phyloP scores from a whole-genome alignment of 1,140 invertebrate species.

The Samia ricini region DNA sequence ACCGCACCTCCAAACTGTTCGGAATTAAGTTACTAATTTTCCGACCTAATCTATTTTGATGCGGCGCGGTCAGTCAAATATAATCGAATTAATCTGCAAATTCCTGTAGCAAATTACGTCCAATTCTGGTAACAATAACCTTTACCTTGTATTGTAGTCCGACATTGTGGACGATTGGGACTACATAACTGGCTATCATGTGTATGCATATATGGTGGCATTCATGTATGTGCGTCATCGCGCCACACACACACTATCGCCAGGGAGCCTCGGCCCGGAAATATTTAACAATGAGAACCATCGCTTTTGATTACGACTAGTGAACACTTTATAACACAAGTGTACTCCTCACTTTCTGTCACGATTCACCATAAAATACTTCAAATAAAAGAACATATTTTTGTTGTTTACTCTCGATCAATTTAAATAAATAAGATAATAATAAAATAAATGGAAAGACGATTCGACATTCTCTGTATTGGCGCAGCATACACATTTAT shows the following conservation, averaged over 20 bases:
- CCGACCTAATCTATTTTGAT: background rate
- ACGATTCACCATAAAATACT: too few species aligned
- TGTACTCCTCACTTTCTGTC: too few species aligned
- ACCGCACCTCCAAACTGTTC: background rate
- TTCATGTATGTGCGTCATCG: constrained; percentile 20
- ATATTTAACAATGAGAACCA: constrained; percentile 22
- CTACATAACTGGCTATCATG: constrained; percentile 7
- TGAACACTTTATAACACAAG: constrained; percentile 5
- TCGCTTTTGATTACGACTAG: background rate
- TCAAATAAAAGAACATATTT: too few species aligned
- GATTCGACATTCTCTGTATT: too few species aligned
- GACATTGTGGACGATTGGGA: constrained; percentile 20
- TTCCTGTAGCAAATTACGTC: constrained; percentile 41
- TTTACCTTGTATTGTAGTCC: constrained; percentile 62
- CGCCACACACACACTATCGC: background rate
- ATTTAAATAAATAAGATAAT: too few species aligned
- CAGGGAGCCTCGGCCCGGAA: constrained; percentile 14
- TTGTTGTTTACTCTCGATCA: too few species aligned
- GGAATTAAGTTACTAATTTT: background rate
- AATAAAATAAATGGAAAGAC: too few species aligned
- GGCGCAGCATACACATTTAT: too few species aligned
- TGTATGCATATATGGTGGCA: constrained; percentile 1
- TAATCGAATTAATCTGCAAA: constrained; percentile 40
- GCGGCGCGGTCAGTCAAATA: constrained; percentile 24
- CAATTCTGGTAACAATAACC: constrained; percentile 60